Conservation (phyloP, 2,888 invertebrate species). For the Capitulum mitella region DNA sequence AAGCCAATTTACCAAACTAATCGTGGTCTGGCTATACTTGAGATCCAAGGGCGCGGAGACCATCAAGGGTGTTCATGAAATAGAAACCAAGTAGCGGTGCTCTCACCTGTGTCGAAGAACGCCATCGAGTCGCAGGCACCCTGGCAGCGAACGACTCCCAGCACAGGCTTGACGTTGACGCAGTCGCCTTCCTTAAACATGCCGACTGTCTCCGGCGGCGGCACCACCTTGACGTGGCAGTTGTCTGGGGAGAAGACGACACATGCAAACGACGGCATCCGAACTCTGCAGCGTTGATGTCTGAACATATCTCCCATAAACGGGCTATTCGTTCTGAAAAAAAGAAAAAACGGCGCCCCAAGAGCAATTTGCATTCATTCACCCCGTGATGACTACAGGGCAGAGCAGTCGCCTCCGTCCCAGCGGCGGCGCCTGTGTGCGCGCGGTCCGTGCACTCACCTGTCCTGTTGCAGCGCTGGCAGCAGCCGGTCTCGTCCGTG, state of each 20-base stretch:
- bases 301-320: too few relatives aligned
- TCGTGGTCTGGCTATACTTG: too few relatives aligned
- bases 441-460: not conserved
- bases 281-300: too few relatives aligned
- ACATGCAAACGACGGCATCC: too few relatives aligned
- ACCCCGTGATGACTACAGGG: too few relatives aligned
- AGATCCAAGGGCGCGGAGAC: too few relatives aligned
- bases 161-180: conserved; percentile 36
- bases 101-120: conserved; percentile 27
- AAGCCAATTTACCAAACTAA: too few relatives aligned
- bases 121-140: conserved; percentile 38
- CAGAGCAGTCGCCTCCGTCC: not conserved
- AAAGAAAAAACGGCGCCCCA: too few relatives aligned
- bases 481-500: conserved; percentile 34
- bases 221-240: conserved; percentile 34
- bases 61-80: too few relatives aligned
- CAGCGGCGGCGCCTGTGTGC: not conserved
- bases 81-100: too few relatives aligned
- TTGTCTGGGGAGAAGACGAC: conserved; percentile 35
- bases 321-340: too few relatives aligned
- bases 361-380: too few relatives aligned
- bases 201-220: conserved; percentile 35
- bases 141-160: conserved; percentile 34
- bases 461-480: conserved; percentile 35
- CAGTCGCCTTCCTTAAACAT: conserved; percentile 36